Conservation (phyloP, 2,888 invertebrate species). For the Apamea crenata region DNA sequence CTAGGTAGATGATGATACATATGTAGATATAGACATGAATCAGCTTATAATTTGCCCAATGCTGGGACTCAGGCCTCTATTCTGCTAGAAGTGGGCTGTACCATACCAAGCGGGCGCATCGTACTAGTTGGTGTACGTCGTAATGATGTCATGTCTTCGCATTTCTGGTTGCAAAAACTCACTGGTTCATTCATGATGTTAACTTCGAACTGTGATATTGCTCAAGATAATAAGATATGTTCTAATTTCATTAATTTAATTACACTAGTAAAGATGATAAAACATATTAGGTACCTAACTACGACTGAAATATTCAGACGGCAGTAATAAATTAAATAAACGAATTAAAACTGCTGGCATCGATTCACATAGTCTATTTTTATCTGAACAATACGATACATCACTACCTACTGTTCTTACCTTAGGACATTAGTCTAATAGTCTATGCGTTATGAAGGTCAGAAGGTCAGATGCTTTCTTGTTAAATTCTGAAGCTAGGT, state of each 20-base stretch:
- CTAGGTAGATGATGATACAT: not conserved
- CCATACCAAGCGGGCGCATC: not conserved
- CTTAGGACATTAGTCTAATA: not conserved
- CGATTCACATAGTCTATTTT: constrained; percentile 22
- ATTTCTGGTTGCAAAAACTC: not conserved
- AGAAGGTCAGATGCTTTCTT: not conserved
- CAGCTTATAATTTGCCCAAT: not conserved
- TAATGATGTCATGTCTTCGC: not conserved
- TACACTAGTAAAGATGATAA: not conserved
- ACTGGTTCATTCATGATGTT: not conserved
- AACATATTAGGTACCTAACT: not conserved
- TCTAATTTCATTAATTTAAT: not conserved
- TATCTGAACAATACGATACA: not conserved
- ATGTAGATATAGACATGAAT: not conserved
- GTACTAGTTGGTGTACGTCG: not conserved
- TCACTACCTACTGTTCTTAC: not conserved
- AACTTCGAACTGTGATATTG: not conserved
- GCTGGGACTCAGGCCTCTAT: no score
- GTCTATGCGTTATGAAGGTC: not conserved
- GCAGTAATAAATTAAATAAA: constrained; percentile 6
- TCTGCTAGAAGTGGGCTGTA: not conserved
- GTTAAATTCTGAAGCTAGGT: not conserved
- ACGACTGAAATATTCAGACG: not conserved
- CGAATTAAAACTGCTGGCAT: constrained; percentile 19
- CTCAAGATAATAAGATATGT: not conserved